Evolutionary conservation across 2,888 invertebrate genomes (phyloP).

Genomic region (Mythimna albipuncta): DNA sequence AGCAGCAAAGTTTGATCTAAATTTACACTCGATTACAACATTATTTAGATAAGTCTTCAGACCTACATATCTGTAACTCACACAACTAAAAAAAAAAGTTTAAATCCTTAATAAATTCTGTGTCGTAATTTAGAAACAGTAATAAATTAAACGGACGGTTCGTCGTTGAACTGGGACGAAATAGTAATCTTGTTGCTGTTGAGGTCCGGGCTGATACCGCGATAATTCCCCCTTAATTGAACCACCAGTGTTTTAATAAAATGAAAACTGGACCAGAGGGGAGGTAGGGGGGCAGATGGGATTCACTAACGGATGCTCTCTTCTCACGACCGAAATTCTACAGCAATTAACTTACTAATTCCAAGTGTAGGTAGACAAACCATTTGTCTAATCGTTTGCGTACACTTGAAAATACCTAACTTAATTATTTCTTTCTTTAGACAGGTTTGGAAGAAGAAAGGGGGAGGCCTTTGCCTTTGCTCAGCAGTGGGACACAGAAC

Average conservation of each 20-base stretch:
- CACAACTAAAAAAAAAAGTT: background rate
- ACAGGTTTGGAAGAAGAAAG: too few species aligned
- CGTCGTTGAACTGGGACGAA: slow-evolving; percentile 45
- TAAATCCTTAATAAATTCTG: slow-evolving; percentile 39
- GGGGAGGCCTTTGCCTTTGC: too few species aligned
- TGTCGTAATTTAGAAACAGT: slow-evolving; percentile 43
- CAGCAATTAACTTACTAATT: slow-evolving; percentile 62
- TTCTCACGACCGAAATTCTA: slow-evolving; percentile 69
- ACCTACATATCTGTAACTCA: background rate
- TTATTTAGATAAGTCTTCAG: too few species aligned
- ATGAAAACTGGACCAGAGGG: slow-evolving; percentile 60
- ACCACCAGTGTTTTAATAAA: slow-evolving; percentile 66
- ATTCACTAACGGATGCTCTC: slow-evolving; percentile 52
- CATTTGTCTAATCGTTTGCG: slow-evolving; percentile 60
- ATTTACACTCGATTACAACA: background rate
- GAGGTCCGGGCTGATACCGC: slow-evolving; percentile 44
- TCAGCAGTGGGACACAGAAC: too few species aligned
- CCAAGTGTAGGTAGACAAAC: too few species aligned
- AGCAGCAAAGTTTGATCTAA: background rate
- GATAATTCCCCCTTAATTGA: slow-evolving; percentile 65
- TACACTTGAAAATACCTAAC: slow-evolving; percentile 19
- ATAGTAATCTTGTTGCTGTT: slow-evolving; percentile 59
- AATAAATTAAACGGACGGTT: slow-evolving; percentile 51
- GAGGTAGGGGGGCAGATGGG: slow-evolving; percentile 13
- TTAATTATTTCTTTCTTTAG: slow-evolving; percentile 37